Evolutionary conservation across 1,140 invertebrate species (phyloP).

Genomic region (Drosophila auraria): DNA sequence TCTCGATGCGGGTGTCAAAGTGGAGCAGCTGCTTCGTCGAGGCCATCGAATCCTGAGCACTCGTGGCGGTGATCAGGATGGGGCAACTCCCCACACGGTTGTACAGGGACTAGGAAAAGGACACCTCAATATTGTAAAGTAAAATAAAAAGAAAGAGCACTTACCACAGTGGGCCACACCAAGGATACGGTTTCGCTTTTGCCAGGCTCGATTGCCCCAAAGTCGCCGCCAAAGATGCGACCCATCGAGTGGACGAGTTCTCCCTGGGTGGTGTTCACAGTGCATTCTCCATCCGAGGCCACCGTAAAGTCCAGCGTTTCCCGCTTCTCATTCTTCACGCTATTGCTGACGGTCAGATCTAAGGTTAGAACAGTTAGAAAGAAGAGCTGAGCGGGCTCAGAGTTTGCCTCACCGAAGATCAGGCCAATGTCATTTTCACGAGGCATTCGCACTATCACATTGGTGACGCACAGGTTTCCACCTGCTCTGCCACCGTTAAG

Average conservation of each 20-base stretch:
- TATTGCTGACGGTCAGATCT: conserved; percentile 70
- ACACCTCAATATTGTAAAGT: no score
- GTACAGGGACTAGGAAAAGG: conserved; percentile 56
- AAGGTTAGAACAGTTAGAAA: not conserved
- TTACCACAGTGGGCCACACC: conserved; percentile 77
- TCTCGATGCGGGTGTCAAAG: conserved; percentile 75
- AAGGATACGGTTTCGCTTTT: conserved; percentile 63
- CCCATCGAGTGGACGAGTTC: conserved; percentile 46
- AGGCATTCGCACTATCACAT: conserved; percentile 65
- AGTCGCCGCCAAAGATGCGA: conserved; percentile 66
- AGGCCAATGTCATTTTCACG: conserved; percentile 67
- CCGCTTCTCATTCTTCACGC: conserved; percentile 7
- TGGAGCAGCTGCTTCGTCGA: conserved; percentile 47
- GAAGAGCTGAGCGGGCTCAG: fast-evolving
- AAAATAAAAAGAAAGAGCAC: not conserved
- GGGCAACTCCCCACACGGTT: conserved; percentile 79
- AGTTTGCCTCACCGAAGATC: conserved; percentile 60
- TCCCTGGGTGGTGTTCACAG: conserved; percentile 54
- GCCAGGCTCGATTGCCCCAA: conserved; percentile 65
- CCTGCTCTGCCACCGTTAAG: conserved; percentile 8
- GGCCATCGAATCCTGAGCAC: conserved; percentile 34
- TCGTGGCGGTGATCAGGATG: conserved; percentile 52
- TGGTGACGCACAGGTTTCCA: conserved; percentile 42
- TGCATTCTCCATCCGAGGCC: conserved; percentile 57
- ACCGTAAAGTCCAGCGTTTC: conserved; percentile 58